Evolutionary conservation across 2,888 invertebrate genomes (phyloP), one percentile per base, ranked within the genome.

Genomic region (Apamea sordens): DNA sequence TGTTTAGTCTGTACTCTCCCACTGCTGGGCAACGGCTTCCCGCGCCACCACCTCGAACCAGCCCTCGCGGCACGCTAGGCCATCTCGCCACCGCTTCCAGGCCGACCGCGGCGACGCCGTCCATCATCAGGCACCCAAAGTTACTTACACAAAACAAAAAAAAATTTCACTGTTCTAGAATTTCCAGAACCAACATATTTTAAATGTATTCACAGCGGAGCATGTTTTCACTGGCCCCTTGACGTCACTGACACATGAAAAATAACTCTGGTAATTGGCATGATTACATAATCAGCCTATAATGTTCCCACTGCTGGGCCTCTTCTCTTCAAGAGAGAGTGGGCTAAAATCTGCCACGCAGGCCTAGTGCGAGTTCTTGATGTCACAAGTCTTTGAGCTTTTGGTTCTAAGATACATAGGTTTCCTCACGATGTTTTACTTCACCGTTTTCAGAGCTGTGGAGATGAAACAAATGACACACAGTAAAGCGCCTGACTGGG

Each of bases 201-300:
- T 24, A 32, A 32, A 69, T 24, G 0, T 10, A 50, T 15, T 69
- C 24, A 61, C 28, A 53, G 21, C 50, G 21, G 61, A 18, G 21
- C 21, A 18, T 5, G 21, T 10, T 63, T 18, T 68, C 44, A 32
- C 50, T 18, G 7, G 15, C 47, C 44, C 15, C 32, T 50, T 32
- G 24, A 63, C 28, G 63, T 64, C 77, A 80, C 77, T 69, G 63
- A 83, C 68, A 69, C n/a, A 50, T 50, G 21, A n/a, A 56, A 59
- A 69, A 0, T 6, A 2, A 0, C 15, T 2, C 1, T 13, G 24
- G 10, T 59, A 36, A 18, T 71, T 36, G 10, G 21, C 0, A n/a
- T 15, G 65, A 67, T 71, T 78, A 67, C 61, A 53, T 53, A 53
- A 53, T 56, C 10, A n/a, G 10, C 56, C 56, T n/a, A 59, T n/a